Evolutionary conservation across 1,140 invertebrate genomes (phyloP).

Genomic region (Euura lappo): DNA sequence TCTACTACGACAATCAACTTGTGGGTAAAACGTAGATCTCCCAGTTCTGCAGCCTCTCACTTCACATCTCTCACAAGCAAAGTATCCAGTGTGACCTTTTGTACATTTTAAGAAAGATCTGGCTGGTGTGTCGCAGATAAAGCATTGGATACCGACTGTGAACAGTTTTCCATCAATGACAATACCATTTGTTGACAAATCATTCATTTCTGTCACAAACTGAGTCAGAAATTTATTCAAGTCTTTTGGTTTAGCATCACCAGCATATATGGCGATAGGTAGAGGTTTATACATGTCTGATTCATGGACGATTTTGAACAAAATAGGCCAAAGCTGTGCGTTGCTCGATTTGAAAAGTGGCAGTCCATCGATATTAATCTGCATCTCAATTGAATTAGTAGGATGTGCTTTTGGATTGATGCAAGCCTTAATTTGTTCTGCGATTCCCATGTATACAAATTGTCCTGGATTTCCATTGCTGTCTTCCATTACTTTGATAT

Average conservation of each 20-base stretch:
- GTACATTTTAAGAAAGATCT: slow-evolving; percentile 19
- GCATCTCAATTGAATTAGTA: slow-evolving; percentile 7
- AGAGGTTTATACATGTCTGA: slow-evolving; percentile 21
- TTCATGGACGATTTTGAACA: too few relatives aligned
- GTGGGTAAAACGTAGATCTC: slow-evolving; percentile 4
- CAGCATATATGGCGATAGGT: slow-evolving; percentile 17
- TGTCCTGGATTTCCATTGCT: not conserved
- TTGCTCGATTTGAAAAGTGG: slow-evolving; percentile 9
- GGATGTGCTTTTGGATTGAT: slow-evolving; percentile 4
- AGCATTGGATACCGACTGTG: slow-evolving; percentile 18
- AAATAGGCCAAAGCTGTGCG: slow-evolving; percentile 25
- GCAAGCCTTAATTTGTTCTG: not conserved
- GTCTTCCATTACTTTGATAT: not conserved
- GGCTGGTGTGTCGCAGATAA: too few relatives aligned
- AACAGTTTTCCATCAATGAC: slow-evolving; percentile 11
- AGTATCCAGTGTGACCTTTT: slow-evolving; percentile 17
- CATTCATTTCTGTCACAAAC: slow-evolving; percentile 20
- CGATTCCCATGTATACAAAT: not conserved
- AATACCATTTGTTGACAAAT: slow-evolving; percentile 15
- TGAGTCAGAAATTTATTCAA: slow-evolving; percentile 17
- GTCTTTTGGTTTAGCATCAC: slow-evolving; percentile 18
- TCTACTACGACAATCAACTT: slow-evolving; percentile 9
- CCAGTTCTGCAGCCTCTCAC: slow-evolving; percentile 10
- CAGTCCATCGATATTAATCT: slow-evolving; percentile 24
- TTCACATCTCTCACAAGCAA: too few relatives aligned